Evolutionary conservation across 2,113 vertebrate species (phyloP), one percentile per base, ranked within the genome.

Genomic region (Barnardius zonarius): DNA sequence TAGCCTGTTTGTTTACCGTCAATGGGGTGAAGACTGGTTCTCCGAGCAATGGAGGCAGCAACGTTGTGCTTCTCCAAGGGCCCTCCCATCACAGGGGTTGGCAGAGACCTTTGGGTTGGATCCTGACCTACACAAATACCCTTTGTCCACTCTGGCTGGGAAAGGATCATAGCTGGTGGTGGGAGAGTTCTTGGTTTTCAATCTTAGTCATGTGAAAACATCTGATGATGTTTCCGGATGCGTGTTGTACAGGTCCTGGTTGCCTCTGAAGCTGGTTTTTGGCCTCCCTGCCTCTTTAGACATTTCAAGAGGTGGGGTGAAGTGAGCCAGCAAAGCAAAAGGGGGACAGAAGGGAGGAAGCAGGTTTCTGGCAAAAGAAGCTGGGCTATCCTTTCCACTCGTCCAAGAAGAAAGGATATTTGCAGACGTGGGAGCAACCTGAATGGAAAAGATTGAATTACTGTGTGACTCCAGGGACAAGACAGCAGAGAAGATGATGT

Each of bases 1-100:
- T 88, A 62, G 63, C 27, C 55, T 74, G 83, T 72, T 62, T 95
- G 93, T 93, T 95, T 91, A 46, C 30, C 62, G 78, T n/a, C 54
- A 74, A 69, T 0, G 70, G 77, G 67, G 74, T 13, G 59, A 57
- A 39, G 81, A 49, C 85, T 79, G 70, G 74, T 25, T 87, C 59
- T 87, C 66, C 46, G 49, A 3, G 37, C 0, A 5, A 39, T 62
- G 74, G 88, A 84, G 31, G 77, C 83, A 92, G 66, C 57, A 76
- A 16, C 0, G 2, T 0, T 37, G n/a, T 61, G 70, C 41, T 74
- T 31, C 76, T 86, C 37, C 48, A 46, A 33, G 62, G 64, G 46
- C 25, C 8, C 20, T 74, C 39, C 75, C 76, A 54, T 48, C 67
- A 27, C 44, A 27, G 75, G 55, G 75, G 46, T 49, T 44, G 86